phyloP scores from a whole-genome alignment of 2,113 vertebrate species.

The Silurus glanis region DNA sequence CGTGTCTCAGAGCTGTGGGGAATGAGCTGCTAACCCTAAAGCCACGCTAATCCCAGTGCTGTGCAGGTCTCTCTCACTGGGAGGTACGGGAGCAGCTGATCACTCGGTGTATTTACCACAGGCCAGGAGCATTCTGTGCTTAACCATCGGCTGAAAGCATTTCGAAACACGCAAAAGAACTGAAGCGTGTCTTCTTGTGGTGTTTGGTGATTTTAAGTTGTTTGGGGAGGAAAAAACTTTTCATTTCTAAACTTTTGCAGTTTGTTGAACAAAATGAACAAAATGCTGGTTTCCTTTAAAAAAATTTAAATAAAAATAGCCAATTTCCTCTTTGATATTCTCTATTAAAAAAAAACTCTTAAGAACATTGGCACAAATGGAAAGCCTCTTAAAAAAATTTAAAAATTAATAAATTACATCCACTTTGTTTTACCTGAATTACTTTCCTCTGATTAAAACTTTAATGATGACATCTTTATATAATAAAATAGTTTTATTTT shows the following conservation, averaged over 20 bases:
- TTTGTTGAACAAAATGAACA: not conserved
- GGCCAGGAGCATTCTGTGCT: conserved; percentile 3
- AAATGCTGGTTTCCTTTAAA: not conserved
- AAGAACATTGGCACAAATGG: too few relatives aligned
- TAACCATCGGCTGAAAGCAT: conserved; percentile 16
- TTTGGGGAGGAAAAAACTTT: not conserved
- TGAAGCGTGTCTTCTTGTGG: not conserved
- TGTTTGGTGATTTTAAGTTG: not conserved
- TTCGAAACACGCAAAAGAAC: not conserved
- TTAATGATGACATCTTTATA: too few relatives aligned
- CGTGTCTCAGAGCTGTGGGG: conserved; percentile 46
- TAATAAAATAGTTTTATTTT: not conserved
- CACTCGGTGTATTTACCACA: conserved; percentile 32
- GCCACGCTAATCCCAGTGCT: conserved; percentile 41
- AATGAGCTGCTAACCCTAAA: conserved; percentile 36
- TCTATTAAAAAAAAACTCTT: too few relatives aligned
- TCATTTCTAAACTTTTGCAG: too few relatives aligned
- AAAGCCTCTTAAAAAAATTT: not conserved
- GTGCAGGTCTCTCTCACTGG: conserved; percentile 17
- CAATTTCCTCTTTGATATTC: too few relatives aligned
- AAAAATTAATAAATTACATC: too few relatives aligned
- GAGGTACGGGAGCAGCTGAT: conserved; percentile 27
- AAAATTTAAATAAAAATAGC: not conserved
- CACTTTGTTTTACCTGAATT: too few relatives aligned
- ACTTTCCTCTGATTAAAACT: too few relatives aligned